Evolutionary conservation across 2,113 vertebrate species (phyloP), one percentile per base, ranked within the genome.

Genomic region (Alethe castanea): DNA sequence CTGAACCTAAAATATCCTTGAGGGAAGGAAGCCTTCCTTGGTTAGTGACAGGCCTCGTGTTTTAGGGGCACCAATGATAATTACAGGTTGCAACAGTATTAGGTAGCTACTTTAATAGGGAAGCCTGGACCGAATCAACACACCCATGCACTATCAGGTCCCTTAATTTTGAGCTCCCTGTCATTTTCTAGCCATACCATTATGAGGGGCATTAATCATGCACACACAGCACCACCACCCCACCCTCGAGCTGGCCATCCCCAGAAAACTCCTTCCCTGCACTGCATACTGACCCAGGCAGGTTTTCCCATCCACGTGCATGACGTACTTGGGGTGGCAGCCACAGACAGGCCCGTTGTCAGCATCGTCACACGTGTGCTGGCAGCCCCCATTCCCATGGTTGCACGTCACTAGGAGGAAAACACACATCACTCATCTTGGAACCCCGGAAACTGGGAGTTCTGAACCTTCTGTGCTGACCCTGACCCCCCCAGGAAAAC

Each of bases 371-470:
- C 99, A 99, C 10, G 97, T 98, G 97, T 99, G 99, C 95, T 99
- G 99, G 96, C 99, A 99, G 85, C 99, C 99, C 65, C 99, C 99
- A 2, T 99, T 99, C 50, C 99, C 99, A 65, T 99, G 99, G 98
- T 98, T 99, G 96, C 99, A 99, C 2, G 99, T 99, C 92, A 99
- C 99, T 99, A 66, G 72, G 92, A 89, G 88, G 69, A 95, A 97
- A 97, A 83, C 12, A 76, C 6, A 48, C 4, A 19, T 80, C 78
- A 87, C 35, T 45, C 25, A 9, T 10, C 26, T 3, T 52, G 50
- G 14, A 25, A 50, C 48, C 24, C 48, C 26, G 25, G 25, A 52
- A 52, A 29, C 25, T 52, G 26, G 50, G 50, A 28, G 26, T 9
- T 28, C 16, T 28, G 15, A 52, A 10, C 50, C 16, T 52, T 8